Evolutionary conservation across 1,140 invertebrate genomes (phyloP).

Genomic region (Diabrotica undecimpunctata): DNA sequence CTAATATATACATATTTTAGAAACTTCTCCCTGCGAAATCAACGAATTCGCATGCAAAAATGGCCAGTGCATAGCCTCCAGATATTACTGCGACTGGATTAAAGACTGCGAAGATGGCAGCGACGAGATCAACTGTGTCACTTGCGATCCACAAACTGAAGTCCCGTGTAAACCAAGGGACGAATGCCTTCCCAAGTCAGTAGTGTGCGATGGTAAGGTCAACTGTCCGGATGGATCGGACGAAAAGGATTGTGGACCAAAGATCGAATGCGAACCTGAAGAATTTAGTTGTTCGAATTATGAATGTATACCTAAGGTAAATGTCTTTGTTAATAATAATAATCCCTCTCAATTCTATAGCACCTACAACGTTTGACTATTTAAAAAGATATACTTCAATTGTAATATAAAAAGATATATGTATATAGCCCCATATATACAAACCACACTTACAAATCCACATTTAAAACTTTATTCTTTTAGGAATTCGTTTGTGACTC

Average conservation of each 20-base stretch:
- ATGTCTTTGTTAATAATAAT: neutral
- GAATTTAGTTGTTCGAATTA: constrained; percentile 56
- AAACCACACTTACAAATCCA: too few relatives aligned
- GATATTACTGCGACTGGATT: constrained; percentile 70
- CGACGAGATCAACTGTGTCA: constrained; percentile 62
- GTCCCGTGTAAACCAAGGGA: constrained; percentile 52
- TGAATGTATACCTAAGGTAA: constrained; percentile 58
- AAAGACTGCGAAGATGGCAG: constrained; percentile 68
- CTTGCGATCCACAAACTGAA: constrained; percentile 54
- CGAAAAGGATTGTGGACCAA: constrained; percentile 50
- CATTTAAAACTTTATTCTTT: constrained; percentile 3
- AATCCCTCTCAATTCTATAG: too few relatives aligned
- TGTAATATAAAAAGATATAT: too few relatives aligned
- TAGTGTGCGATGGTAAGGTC: constrained; percentile 36
- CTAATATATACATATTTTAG: neutral
- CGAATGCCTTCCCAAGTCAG: constrained; percentile 32
- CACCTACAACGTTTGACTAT: too few relatives aligned
- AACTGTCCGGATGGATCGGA: constrained; percentile 58
- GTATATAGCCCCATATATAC: too few relatives aligned
- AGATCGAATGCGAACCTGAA: constrained; percentile 49
- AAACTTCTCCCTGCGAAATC: constrained; percentile 51
- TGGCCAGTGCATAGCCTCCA: constrained; percentile 66
- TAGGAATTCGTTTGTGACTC: constrained; percentile 69
- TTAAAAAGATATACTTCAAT: too few relatives aligned
- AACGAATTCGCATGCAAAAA: constrained; percentile 66